Base-by-base conservation (phyloP, 2,113 vertebrate species). In the Riparia riparia region DNA sequence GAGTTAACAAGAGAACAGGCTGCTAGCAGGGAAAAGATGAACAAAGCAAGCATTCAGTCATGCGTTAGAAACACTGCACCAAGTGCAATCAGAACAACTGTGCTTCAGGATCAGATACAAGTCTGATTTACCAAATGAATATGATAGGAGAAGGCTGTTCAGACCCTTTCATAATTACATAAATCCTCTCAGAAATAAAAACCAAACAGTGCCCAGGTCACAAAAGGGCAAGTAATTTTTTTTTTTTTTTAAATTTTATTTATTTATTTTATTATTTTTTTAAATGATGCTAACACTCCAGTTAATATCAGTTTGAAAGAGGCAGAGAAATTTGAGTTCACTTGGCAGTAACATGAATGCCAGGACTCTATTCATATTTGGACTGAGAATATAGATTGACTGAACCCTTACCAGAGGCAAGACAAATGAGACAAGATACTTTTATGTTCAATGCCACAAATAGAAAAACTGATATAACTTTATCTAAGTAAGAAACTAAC, bases 1-100 rank as follows among this genome's bases (percentile, higher is more conserved):
- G 85, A 82, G 96, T 96, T 97, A 97, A 93, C 71, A 47, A 66
- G 88, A 89, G 89, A 97, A 70, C 60, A 88, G 45, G 63, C 63
- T 93, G 85, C 82, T 91, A 93, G 71, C 79, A 89, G 73, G n/a
- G 42, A 39, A 60, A 79, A 82, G 47, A 74, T 80, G 60, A 71
- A 79, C 81, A 95, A 90, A 95, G 76, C 70, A 95, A 68, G 82
- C 88, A 58, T 89, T 93, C 80, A 92, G 93, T 69, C 91, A 97
- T 83, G 94, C 49, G 2, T 86, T 93, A 92, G 95, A 89, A 96
- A 86, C 50, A 61, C 39, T 17, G 74, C 77, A 87, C 89, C 86
- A 78, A 81, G 57, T 22, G 65, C 58, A 92, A 83, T 96, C 95
- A 85, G 90, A 96, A 74, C 58, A n/a, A 72, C 84, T 53, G 56